Evolutionary conservation across 2,888 invertebrate genomes (phyloP).

Genomic region (Leptinotarsa rubiginosa): DNA sequence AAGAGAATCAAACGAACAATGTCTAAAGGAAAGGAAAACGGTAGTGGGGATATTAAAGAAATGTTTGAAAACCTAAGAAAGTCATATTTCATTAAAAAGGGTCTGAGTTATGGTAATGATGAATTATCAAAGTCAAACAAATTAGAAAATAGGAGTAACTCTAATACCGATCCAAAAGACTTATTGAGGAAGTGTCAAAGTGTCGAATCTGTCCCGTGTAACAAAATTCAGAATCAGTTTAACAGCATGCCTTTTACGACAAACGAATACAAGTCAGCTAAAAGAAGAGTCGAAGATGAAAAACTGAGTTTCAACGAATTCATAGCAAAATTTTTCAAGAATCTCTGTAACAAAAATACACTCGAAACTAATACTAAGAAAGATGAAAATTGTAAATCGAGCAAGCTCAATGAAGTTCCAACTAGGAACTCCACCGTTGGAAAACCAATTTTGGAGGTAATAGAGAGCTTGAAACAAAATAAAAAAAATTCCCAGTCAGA

Average conservation of each 20-base stretch:
- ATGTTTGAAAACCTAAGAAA: neutral
- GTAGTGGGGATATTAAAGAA: neutral
- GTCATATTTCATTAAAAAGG: neutral
- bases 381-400: neutral
- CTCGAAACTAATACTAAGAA: neutral
- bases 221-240: neutral
- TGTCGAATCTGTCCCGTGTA: neutral
- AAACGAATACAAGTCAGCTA: neutral
- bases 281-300: neutral
- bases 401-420: neutral
- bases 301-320: constrained; percentile 18
- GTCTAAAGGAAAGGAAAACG: neutral
- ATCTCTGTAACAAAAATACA: neutral
- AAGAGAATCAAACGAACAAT: neutral
- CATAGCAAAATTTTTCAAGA: neutral
- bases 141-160: neutral
- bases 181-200: neutral
- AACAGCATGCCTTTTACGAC: constrained; percentile 13
- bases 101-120: neutral
- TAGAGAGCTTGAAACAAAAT: neutral
- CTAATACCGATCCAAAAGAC: neutral
- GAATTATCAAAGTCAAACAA: neutral
- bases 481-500: neutral
- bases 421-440: too few relatives aligned
- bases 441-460: neutral